Evolutionary conservation across 2,113 vertebrate species (phyloP).

Genomic region (Platysternon megacephalum): DNA sequence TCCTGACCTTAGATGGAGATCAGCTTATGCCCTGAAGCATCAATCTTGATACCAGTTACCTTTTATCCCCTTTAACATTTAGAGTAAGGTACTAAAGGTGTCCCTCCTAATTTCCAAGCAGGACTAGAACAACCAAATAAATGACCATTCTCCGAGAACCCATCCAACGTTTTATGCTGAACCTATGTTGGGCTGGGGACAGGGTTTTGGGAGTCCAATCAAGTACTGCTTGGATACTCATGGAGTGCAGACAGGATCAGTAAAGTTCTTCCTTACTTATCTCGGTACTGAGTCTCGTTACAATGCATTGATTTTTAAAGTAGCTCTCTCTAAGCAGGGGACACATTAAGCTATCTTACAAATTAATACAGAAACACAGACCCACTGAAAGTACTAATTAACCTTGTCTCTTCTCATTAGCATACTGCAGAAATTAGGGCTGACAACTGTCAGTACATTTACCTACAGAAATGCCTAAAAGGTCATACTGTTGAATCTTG

Average conservation of each 20-base stretch:
- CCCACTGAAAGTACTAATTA: neutral
- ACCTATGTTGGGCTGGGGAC: neutral
- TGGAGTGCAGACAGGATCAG: neutral
- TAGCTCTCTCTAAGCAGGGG: neutral
- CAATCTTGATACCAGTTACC: neutral
- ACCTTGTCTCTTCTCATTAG: neutral
- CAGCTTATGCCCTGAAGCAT: neutral
- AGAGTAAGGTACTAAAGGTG: neutral
- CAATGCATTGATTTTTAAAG: neutral
- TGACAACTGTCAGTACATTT: neutral
- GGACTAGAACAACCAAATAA: neutral
- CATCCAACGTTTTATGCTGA: neutral
- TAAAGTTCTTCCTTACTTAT: neutral
- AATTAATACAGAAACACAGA: neutral
- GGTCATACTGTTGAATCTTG: constrained; percentile 12
- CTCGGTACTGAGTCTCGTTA: neutral
- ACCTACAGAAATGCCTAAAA: neutral
- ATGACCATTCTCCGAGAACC: neutral
- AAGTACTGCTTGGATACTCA: neutral
- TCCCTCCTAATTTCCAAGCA: neutral
- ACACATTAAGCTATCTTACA: neutral
- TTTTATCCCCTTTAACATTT: neutral
- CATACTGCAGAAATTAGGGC: neutral
- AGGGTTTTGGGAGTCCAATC: neutral
- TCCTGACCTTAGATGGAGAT: neutral